Percentiles rank a stretch among this genome's conserved stretches.
Evolutionary conservation across 2,797 vertebrate species (phyloP).

Genomic region (Falco columbarius): DNA sequence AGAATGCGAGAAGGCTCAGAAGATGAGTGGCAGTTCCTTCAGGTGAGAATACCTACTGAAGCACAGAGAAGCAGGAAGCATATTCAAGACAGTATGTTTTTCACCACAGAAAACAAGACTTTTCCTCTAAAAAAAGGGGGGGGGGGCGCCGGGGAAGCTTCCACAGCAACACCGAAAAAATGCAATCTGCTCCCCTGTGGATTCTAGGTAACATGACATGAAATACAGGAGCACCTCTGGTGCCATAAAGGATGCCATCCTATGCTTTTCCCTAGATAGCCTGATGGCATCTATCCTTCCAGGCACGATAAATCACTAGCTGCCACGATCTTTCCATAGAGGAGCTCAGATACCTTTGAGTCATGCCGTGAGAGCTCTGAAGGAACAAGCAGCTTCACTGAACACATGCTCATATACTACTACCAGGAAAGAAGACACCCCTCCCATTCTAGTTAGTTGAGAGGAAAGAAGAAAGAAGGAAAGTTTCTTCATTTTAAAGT

Average conservation of each 20-base stretch:
- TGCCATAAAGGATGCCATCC: background rate
- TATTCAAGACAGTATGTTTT: background rate
- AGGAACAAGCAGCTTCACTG: constrained; percentile 16
- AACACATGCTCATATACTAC: background rate
- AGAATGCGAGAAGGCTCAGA: background rate
- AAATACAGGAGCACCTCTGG: background rate
- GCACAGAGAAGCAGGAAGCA: background rate
- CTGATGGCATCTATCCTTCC: background rate
- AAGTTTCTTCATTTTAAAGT: background rate
- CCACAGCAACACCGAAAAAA: background rate
- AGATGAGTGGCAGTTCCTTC: background rate
- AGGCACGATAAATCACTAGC: constrained; percentile 1
- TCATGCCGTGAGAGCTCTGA: background rate
- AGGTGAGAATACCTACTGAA: background rate
- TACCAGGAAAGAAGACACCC: background rate
- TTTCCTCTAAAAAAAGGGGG: background rate
- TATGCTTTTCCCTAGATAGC: background rate
- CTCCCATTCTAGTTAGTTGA: background rate
- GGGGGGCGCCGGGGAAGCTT: background rate
- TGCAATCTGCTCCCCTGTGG: background rate
- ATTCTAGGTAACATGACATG: background rate
- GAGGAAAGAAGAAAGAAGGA: background rate
- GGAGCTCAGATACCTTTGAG: background rate
- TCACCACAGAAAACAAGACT: background rate
- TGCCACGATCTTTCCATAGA: background rate